Percentiles rank a stretch among this genome's conserved stretches.
phyloP scores from a whole-genome alignment of 2,113 vertebrate species.

The Macaca nemestrina region DNA sequence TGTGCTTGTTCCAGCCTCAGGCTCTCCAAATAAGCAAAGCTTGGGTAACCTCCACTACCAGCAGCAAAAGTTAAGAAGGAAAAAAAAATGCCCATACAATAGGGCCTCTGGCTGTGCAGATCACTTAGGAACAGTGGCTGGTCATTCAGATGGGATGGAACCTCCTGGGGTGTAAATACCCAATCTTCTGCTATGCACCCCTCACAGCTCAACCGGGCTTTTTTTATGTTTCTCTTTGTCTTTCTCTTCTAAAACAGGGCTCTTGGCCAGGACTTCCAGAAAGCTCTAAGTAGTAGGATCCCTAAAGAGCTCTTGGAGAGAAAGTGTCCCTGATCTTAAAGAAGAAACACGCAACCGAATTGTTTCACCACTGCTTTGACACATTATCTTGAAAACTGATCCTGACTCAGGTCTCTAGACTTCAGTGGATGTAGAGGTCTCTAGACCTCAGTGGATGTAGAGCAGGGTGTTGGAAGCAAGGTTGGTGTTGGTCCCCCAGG shows the following conservation, averaged over 20 bases:
- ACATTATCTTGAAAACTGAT: background rate
- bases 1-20: background rate
- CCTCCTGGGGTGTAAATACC: background rate
- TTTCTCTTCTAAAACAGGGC: background rate
- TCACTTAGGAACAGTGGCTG: background rate
- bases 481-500: background rate
- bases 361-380: background rate
- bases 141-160: background rate
- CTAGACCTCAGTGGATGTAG: background rate
- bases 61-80: background rate
- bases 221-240: background rate
- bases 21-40: background rate
- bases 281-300: background rate
- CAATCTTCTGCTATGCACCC: background rate
- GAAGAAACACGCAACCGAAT: background rate
- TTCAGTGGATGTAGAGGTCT: background rate
- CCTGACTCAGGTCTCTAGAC: background rate
- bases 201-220: no score
- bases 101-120: background rate
- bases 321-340: background rate
- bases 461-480: no score
- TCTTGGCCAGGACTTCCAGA: background rate
- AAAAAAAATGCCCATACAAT: background rate
- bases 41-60: background rate
- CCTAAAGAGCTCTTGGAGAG: background rate